Conservation (phyloP, 1,140 invertebrate species). For the Lutraria rhynchaena region DNA sequence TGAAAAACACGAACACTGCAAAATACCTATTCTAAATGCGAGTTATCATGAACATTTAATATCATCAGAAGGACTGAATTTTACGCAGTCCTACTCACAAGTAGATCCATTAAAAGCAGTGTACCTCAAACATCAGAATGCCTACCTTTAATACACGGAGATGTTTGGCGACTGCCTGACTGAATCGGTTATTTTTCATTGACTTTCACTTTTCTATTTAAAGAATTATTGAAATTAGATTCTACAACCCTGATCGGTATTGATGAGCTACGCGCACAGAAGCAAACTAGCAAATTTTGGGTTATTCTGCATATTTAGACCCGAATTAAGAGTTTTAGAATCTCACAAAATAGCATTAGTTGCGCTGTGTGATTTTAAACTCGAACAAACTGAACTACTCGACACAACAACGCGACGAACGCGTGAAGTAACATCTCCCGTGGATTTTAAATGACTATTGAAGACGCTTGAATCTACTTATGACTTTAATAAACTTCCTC, state of each 20-base stretch:
- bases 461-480: no score
- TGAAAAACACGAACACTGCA: no score
- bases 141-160: conserved; percentile 41
- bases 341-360: conserved; percentile 41
- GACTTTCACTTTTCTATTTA: conserved; percentile 61
- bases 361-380: conserved; percentile 48
- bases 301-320: conserved; percentile 56
- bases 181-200: conserved; percentile 30
- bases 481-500: no score
- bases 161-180: conserved; percentile 45
- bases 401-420: conserved; percentile 24
- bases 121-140: not conserved
- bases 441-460: not conserved
- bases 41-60: no score
- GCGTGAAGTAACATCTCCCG: conserved; percentile 28
- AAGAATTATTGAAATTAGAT: conserved; percentile 53
- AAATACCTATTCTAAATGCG: no score
- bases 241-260: conserved; percentile 39
- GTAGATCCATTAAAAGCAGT: no score
- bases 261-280: conserved; percentile 47
- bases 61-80: no score
- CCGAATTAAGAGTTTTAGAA: conserved; percentile 17
- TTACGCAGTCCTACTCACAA: no score
- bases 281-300: conserved; percentile 42
- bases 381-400: conserved; percentile 48